Evolutionary conservation across 2,888 invertebrate species (phyloP), one percentile per base, ranked within the genome.

Genomic region (Hemaris fuciformis): DNA sequence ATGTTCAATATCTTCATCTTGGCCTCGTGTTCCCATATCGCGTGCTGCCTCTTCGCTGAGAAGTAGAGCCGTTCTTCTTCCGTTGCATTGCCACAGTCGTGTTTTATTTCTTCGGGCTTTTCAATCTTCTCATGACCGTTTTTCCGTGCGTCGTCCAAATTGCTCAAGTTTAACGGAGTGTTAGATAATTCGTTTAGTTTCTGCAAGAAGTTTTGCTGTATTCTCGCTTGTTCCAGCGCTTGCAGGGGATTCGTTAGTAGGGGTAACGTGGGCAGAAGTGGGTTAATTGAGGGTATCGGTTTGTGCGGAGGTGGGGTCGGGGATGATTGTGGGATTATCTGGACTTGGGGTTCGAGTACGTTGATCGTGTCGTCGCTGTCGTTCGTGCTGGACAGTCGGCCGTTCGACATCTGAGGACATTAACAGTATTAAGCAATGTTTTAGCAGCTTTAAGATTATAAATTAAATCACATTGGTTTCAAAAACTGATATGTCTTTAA

Each of bases 321-420:
- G 66, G 90, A 80, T 20, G 91, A 87, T 18, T 88, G 93, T 71
- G 89, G 91, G 59, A 87, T 87, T 31, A 91, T 91, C 65, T 88
- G 87, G 13, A 91, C 90, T 42, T 91, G 91, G 66, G 91, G 92
- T 62, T 93, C 91, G 42, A 93, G 84, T 59, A 91, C 89, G 77
- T 93, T 93, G 46, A 87, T 88, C 76, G 92, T 87, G 76, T 91
- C 92, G 84, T 91, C 91, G 81, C 90, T 91, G 81, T 91, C 91
- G 88, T 91, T 91, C 86, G 93, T 89, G 72, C 87, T 87, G 62
- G 91, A 91, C 64, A 91, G 80, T 78, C 92, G 91, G 64, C 92
- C 93, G 86, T 91, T 93, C 66, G 91, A 90, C 93, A 93, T 93
- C 93, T 93, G 83, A 0, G 20, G 61, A 13, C 13, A 25, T 20